Percentiles rank a stretch among this genome's conserved stretches.
phyloP scores from a whole-genome alignment of 2,888 invertebrate species.

The Xestia c-nigrum region DNA sequence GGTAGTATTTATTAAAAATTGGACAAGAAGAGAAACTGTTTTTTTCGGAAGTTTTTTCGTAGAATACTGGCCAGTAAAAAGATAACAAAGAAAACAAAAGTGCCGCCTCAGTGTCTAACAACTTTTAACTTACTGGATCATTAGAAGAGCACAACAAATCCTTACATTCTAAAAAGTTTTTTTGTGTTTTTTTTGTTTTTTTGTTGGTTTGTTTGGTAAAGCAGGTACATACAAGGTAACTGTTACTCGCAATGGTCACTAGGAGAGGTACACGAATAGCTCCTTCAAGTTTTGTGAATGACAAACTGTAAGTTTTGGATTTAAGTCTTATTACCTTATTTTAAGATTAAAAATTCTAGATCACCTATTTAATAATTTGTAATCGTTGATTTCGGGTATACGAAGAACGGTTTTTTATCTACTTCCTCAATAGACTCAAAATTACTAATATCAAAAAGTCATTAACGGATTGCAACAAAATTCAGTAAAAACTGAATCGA shows the following conservation, averaged over 20 bases:
- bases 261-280: background rate
- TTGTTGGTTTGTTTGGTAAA: background rate
- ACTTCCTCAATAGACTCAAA: conserved; percentile 5
- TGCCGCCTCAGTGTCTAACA: conserved; percentile 25
- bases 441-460: conserved; percentile 24
- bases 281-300: conserved; percentile 4
- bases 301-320: conserved; percentile 2
- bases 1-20: background rate
- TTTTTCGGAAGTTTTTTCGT: background rate
- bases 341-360: background rate
- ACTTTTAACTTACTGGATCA: conserved; percentile 33
- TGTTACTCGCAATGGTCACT: conserved; percentile 1
- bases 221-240: conserved; percentile 31
- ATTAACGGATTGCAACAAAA: conserved; percentile 29
- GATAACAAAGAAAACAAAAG: conserved; percentile 36
- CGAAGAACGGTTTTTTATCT: background rate
- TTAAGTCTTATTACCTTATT: background rate
- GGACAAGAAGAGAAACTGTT: background rate
- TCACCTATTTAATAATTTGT: background rate
- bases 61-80: conserved; percentile 14
- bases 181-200: too few relatives aligned
- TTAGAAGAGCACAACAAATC: conserved; percentile 28
- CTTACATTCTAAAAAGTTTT: conserved; percentile 28
- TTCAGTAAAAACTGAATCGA: conserved; percentile 52
- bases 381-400: background rate